A percentile compares a stretch with the other conserved stretches of the same genome.
Conservation (phyloP, 1,140 invertebrate genomes). For the Pristionchus pacificus region DNA sequence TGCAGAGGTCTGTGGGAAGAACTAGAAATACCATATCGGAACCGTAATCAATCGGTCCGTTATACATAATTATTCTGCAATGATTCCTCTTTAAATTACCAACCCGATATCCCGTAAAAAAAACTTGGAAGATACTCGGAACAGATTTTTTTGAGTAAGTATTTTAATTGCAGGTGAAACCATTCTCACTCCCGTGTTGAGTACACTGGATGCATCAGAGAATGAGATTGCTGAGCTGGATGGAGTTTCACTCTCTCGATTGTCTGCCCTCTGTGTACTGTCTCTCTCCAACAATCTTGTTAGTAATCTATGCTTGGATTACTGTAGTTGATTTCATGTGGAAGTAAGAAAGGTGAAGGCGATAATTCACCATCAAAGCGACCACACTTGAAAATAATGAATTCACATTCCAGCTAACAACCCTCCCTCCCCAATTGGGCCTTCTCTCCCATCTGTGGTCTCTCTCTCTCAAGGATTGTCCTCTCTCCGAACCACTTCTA, state of each 20-base stretch:
- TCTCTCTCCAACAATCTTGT: slow-evolving; percentile 68
- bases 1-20: background rate
- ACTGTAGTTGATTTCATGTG: too few relatives aligned
- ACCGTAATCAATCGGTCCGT: too few relatives aligned
- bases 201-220: slow-evolving; percentile 77
- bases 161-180: background rate
- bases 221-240: background rate
- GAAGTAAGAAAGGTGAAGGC: too few relatives aligned
- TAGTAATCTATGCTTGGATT: too few relatives aligned
- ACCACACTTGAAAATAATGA: background rate
- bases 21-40: too few relatives aligned
- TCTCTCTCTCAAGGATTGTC: slow-evolving; percentile 83
- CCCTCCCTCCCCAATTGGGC: slow-evolving; percentile 86
- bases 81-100: too few relatives aligned
- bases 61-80: too few relatives aligned
- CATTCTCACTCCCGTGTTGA: slow-evolving; percentile 71
- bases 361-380: too few relatives aligned
- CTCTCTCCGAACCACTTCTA: slow-evolving; percentile 75
- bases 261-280: slow-evolving; percentile 78
- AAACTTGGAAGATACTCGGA: too few relatives aligned
- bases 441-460: slow-evolving; percentile 88
- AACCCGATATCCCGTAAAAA: too few relatives aligned
- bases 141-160: background rate
- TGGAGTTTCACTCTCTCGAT: background rate
- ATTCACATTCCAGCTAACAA: background rate